Percentiles rank a stretch among this genome's conserved stretches.
phyloP scores from a whole-genome alignment of 2,113 vertebrate genomes.

The Petroica traversi region DNA sequence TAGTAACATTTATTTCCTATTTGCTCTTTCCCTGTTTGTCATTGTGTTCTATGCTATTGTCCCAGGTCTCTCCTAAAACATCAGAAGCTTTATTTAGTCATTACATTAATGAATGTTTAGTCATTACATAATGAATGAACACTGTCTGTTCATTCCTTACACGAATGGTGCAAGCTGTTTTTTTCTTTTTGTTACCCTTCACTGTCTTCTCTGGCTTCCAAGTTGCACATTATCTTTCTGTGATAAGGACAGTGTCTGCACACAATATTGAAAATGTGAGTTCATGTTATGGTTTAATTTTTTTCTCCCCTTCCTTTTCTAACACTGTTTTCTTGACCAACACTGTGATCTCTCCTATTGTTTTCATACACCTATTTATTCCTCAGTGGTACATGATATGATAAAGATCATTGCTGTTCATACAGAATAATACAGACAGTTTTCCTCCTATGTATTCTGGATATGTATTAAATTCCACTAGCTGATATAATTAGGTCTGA shows the following conservation, averaged over 20 bases:
- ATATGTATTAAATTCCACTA: neutral
- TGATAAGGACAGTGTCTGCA: neutral
- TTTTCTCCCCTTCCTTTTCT: neutral
- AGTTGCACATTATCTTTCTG: neutral
- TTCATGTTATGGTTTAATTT: neutral
- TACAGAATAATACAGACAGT: neutral
- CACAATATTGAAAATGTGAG: neutral
- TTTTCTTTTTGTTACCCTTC: neutral
- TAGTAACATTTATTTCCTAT: neutral
- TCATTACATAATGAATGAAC: too few relatives aligned
- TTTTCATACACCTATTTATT: neutral
- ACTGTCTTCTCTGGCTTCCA: neutral
- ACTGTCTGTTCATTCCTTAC: neutral
- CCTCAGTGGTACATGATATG: neutral
- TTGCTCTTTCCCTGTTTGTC: neutral
- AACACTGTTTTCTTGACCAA: neutral
- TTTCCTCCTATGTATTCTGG: neutral
- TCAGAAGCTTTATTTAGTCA: neutral
- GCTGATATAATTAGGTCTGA: neutral
- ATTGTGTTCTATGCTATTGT: neutral
- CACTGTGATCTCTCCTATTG: neutral
- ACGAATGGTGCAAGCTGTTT: rapidly evolving
- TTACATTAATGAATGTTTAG: neutral
- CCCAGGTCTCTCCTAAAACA: neutral
- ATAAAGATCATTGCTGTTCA: neutral